Conservation (phyloP, 2,797 vertebrate species). For the Echiichthys vipera region DNA sequence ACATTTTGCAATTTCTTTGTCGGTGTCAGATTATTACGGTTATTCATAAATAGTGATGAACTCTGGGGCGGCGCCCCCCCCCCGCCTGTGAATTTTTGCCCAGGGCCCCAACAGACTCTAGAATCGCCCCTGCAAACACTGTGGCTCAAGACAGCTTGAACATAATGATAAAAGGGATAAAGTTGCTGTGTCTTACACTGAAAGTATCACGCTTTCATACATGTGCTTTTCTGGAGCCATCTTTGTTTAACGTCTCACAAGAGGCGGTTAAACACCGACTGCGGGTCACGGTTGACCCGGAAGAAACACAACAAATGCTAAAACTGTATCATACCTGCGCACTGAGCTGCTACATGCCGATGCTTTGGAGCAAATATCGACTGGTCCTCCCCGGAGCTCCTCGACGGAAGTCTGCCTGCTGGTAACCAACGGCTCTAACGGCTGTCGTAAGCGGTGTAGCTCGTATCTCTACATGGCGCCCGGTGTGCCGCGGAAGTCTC, state of each 20-base stretch:
- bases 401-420: conserved; percentile 49
- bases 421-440: no score
- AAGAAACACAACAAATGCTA: background rate
- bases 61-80: no score
- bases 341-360: conserved; percentile 39
- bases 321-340: conserved; percentile 35
- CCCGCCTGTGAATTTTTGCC: no score
- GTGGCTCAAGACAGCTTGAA: no score
- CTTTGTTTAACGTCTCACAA: background rate
- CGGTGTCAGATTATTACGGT: no score
- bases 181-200: background rate
- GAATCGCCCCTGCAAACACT: no score
- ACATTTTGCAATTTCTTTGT: no score
- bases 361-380: background rate
- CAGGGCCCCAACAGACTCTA: no score
- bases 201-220: background rate
- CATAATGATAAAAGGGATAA: no score
- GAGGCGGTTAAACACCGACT: background rate
- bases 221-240: no score
- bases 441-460: conserved; percentile 41
- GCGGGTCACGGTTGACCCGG: background rate
- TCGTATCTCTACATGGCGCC: background rate
- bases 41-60: no score
- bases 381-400: background rate
- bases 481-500: background rate